Evolutionary conservation across 2,888 invertebrate species (phyloP).

Genomic region (Epirrhoe alternata): DNA sequence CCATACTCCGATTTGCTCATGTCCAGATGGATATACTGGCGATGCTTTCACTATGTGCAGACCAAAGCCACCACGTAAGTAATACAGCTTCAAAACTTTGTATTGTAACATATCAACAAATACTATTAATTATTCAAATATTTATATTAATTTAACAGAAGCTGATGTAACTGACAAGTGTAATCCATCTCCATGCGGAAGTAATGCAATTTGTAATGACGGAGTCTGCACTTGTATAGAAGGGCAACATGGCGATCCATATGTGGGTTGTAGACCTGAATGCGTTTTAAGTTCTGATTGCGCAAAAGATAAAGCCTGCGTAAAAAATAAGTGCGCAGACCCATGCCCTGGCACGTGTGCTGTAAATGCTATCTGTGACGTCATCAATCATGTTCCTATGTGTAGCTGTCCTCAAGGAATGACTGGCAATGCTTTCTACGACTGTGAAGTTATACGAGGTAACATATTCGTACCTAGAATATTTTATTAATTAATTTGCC

Average conservation of each 20-base stretch:
- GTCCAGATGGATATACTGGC: constrained; percentile 88
- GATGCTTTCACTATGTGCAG: constrained; percentile 86
- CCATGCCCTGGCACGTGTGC: constrained; percentile 91
- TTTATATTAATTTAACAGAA: constrained; percentile 50
- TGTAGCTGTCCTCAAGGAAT: constrained; percentile 89
- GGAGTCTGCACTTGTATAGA: constrained; percentile 86
- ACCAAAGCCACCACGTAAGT: constrained; percentile 73
- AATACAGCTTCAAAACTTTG: neutral
- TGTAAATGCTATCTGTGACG: constrained; percentile 88
- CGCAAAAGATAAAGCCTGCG: constrained; percentile 86
- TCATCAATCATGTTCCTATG: constrained; percentile 89
- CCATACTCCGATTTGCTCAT: constrained; percentile 90
- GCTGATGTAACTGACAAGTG: constrained; percentile 73
- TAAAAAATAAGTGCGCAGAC: constrained; percentile 88
- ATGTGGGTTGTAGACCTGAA: constrained; percentile 88
- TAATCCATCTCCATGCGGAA: constrained; percentile 88
- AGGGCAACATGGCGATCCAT: constrained; percentile 88
- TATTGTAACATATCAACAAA: neutral
- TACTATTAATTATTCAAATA: neutral
- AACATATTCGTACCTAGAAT: constrained; percentile 19
- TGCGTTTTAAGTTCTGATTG: constrained; percentile 89
- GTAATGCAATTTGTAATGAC: constrained; percentile 85
- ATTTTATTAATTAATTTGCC: neutral
- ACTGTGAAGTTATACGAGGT: constrained; percentile 85
- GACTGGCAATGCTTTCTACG: constrained; percentile 88